Conservation (phyloP, 2,797 vertebrate genomes). For the Cuculus canorus region DNA sequence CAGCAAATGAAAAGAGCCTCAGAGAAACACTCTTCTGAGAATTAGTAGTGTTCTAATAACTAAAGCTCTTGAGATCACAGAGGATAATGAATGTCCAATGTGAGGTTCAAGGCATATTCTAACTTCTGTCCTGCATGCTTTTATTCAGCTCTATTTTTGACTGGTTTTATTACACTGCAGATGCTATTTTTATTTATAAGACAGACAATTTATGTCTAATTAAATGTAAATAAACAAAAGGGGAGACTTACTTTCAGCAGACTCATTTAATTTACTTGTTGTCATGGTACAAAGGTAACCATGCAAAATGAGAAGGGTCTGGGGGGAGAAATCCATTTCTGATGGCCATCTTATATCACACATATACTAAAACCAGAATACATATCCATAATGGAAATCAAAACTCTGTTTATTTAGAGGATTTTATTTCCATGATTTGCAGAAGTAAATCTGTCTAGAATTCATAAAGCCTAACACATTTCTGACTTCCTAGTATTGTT, state of each 20-base stretch:
- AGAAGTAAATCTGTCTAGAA: not conserved
- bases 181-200: not conserved
- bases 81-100: not conserved
- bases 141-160: not conserved
- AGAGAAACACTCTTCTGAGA: not conserved
- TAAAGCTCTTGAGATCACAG: not conserved
- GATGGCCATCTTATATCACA: not conserved
- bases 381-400: not conserved
- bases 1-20: not conserved
- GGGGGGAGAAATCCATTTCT: not conserved
- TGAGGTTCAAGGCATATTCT: not conserved
- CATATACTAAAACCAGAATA: not conserved
- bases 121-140: not conserved
- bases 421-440: not conserved
- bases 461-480: not conserved
- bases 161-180: not conserved
- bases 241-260: not conserved
- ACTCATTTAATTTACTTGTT: not conserved
- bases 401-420: not conserved
- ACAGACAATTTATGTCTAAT: not conserved
- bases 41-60: not conserved
- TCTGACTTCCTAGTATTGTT: not conserved
- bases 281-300: not conserved
- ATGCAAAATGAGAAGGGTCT: not conserved
- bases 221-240: not conserved